phyloP scores from a whole-genome alignment of 53 echinoderm and acorn worm species.

The Henricia sp. region DNA sequence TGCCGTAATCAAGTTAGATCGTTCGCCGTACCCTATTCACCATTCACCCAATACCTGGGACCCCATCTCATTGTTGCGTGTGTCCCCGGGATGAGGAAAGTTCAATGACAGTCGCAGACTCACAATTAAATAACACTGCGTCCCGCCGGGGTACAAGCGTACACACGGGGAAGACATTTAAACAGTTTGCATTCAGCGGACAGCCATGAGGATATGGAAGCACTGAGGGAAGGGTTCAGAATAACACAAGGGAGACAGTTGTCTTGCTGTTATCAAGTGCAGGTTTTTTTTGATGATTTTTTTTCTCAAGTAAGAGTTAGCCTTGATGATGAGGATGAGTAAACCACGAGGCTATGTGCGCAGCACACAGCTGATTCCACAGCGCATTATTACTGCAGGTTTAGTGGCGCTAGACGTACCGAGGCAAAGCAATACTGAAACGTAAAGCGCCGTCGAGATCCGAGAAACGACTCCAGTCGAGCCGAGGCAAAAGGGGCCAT shows the following conservation, averaged over 20 bases:
- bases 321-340: conserved; percentile 28
- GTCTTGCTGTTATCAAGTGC: conserved; percentile 2
- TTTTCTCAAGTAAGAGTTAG: conserved; percentile 18
- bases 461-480: not conserved
- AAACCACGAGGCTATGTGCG: not conserved
- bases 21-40: conserved; percentile 48
- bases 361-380: conserved; percentile 37
- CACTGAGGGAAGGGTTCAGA: not conserved
- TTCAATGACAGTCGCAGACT: conserved; percentile 58
- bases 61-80: conserved; percentile 43
- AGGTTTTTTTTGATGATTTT: conserved; percentile 33
- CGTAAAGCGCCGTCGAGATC: not conserved
- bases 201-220: not conserved
- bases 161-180: conserved; percentile 47
- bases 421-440: not conserved
- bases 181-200: conserved; percentile 54
- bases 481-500: not conserved
- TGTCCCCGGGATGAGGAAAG: conserved; percentile 40
- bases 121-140: conserved; percentile 57
- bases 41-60: conserved; percentile 31
- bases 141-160: conserved; percentile 34
- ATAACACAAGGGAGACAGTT: not conserved
- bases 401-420: conserved; percentile 18
- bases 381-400: conserved; percentile 24
- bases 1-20: conserved; percentile 55